phyloP scores from a whole-genome alignment of 2,113 vertebrate species.

The Festucalex cinctus region DNA sequence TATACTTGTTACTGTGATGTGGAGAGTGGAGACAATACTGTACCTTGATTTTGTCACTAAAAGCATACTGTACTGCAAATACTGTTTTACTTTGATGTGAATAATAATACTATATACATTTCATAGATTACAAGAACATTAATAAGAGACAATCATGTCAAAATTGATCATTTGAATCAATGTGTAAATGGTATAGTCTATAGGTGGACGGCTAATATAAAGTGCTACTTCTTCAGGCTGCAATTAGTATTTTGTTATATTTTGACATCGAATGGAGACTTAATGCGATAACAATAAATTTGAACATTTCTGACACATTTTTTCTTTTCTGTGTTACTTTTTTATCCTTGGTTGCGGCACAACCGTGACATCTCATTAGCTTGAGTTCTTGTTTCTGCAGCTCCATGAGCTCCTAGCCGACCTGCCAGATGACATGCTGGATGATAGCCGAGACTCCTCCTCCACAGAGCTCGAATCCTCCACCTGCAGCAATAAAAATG shows the following conservation, averaged over 20 bases:
- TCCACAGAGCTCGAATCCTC: constrained; percentile 76
- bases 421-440: constrained; percentile 95
- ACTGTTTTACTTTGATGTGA: not conserved
- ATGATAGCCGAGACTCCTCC: constrained; percentile 85
- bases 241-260: too few species aligned
- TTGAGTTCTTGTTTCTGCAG: constrained; percentile 62
- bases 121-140: not conserved
- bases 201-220: not conserved
- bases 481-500: constrained; percentile 72
- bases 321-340: constrained; percentile 22
- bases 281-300: not conserved
- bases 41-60: not conserved
- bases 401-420: constrained; percentile 91
- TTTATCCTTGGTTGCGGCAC: constrained; percentile 38
- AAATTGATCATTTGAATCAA: not conserved
- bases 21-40: not conserved
- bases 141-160: not conserved
- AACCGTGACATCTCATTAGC: constrained; percentile 57
- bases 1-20: constrained; percentile 14
- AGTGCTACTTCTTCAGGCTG: not conserved
- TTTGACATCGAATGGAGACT: not conserved
- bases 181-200: not conserved
- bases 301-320: not conserved
- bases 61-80: not conserved
- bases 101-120: not conserved